Evolutionary conservation across 2,113 vertebrate genomes (phyloP).

Genomic region (Rhineura floridana): DNA sequence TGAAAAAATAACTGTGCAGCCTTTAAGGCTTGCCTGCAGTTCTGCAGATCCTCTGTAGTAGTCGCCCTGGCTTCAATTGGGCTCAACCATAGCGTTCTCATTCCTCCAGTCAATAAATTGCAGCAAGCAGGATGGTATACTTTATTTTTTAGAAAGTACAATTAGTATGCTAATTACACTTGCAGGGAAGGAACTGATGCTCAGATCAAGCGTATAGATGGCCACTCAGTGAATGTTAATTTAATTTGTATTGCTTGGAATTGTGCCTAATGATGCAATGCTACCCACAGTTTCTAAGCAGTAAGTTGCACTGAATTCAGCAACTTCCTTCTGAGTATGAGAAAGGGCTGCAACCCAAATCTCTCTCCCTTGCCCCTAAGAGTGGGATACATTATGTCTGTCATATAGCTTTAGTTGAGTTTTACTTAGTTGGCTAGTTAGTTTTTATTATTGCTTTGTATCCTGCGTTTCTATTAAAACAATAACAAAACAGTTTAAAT

Average conservation of each 20-base stretch:
- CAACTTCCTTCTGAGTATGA: background rate
- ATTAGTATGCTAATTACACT: conserved; percentile 1
- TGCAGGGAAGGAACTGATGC: background rate
- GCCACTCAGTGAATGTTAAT: conserved; percentile 9
- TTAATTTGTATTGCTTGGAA: background rate
- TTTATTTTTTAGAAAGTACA: background rate
- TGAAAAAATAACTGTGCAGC: background rate
- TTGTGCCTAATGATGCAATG: background rate
- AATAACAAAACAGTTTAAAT: background rate
- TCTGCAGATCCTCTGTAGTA: background rate
- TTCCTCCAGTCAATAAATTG: background rate
- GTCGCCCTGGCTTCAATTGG: background rate
- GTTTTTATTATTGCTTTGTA: background rate
- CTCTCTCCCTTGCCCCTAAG: background rate
- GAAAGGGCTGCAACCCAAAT: too few relatives aligned
- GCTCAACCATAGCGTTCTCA: background rate
- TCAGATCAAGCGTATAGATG: background rate
- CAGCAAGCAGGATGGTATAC: background rate
- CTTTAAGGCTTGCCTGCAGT: background rate
- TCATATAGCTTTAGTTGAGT: background rate
- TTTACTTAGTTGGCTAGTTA: too few relatives aligned
- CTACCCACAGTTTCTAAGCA: background rate
- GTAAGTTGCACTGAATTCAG: background rate
- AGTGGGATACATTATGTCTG: background rate
- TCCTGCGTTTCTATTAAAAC: background rate